phyloP scores from a whole-genome alignment of 64 coral and sea anemone species.

The Dendrophyllia cribrosa region DNA sequence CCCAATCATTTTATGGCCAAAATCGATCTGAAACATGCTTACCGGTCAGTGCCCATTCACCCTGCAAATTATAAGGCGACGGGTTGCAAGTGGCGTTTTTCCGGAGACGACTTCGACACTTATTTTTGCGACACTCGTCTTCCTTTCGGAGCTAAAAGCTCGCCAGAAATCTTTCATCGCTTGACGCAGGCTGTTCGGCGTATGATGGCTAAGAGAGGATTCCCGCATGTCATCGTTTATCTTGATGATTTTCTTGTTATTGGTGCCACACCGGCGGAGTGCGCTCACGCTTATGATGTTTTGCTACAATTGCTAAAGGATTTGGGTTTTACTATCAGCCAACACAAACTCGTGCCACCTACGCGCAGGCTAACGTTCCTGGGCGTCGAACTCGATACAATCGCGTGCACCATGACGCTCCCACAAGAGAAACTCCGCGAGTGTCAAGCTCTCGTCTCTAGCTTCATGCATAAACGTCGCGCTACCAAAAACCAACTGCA shows the following conservation, averaged over 20 bases:
- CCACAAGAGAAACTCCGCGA: conserved; percentile 51
- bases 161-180: conserved; percentile 55
- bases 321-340: conserved; percentile 1
- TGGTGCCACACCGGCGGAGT: conserved; percentile 28
- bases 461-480: conserved; percentile 16
- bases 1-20: conserved; percentile 45
- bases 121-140: conserved; percentile 66
- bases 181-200: conserved; percentile 59
- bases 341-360: conserved; percentile 17
- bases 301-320: conserved; percentile 21
- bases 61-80: conserved; percentile 32
- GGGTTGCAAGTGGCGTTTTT: conserved; percentile 54
- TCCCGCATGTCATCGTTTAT: conserved; percentile 31
- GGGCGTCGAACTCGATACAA: conserved; percentile 64
- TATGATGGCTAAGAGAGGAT: conserved; percentile 47
- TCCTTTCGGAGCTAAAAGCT: conserved; percentile 53
- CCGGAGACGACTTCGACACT: conserved; percentile 29
- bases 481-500: conserved; percentile 39
- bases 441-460: not conserved
- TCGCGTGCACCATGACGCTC: not conserved
- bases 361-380: conserved; percentile 45
- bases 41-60: conserved; percentile 56
- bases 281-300: conserved; percentile 1
- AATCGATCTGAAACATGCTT: conserved; percentile 50
- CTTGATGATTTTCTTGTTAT: conserved; percentile 64